These are phyloP conservation scores for Allobates femoralis DNA, from an alignment of 2,797 vertebrate species.

Conservation along the genomic window DNA sequence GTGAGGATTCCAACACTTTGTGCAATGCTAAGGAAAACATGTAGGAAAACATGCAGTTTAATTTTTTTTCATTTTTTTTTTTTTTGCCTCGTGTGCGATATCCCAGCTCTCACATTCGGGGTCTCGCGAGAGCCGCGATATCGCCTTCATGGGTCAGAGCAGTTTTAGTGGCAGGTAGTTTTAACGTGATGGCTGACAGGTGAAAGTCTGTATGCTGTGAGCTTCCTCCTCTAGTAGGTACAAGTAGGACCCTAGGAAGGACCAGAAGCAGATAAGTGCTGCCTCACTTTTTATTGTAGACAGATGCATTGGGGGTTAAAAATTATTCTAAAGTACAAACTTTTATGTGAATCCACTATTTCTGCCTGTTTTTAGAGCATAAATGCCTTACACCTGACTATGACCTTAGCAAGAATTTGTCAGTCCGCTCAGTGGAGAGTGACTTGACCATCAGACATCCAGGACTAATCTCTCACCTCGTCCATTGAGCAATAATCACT, in stretches of 20 bases:
- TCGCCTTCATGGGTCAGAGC: too few species aligned
- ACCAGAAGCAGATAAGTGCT: neutral
- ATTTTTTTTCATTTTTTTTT: too few species aligned
- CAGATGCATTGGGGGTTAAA: neutral
- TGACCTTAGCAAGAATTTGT: neutral
- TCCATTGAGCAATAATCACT: neutral
- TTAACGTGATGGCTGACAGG: too few species aligned
- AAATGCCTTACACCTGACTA: neutral
- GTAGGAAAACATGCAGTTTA: too few species aligned
- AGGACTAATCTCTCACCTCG: constrained; percentile 11
- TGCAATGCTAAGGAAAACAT: too few species aligned
- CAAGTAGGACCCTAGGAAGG: too few species aligned
- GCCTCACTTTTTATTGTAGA: neutral
- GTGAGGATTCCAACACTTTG: too few species aligned
- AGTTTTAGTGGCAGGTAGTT: too few species aligned
- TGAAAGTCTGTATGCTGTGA: neutral
- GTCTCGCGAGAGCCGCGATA: too few species aligned
- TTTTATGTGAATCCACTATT: neutral
- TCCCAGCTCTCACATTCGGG: too few species aligned
- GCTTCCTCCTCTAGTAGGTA: neutral
- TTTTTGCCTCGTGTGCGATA: too few species aligned
- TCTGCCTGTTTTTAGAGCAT: neutral
- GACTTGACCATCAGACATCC: constrained; percentile 6
- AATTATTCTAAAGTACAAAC: neutral
- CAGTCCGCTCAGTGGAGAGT: neutral